Evolutionary conservation across 2,797 vertebrate species (phyloP).

Genomic region (Protosalanx chinensis): DNA sequence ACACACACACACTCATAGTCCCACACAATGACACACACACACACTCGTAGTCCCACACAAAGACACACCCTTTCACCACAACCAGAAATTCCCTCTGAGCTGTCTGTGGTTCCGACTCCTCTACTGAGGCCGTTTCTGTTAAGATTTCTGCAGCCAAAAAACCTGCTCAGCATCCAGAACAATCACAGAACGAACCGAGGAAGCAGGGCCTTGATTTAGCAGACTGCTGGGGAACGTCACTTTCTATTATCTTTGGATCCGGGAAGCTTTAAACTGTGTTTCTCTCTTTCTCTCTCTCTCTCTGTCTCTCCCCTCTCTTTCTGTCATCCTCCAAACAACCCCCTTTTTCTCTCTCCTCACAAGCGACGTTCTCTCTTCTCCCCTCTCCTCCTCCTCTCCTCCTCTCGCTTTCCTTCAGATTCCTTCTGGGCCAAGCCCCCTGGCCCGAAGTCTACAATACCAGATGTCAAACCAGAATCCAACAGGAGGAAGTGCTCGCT

Average conservation of each 20-base stretch:
- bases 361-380: background rate
- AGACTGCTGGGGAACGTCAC: conserved; percentile 62
- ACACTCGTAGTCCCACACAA: background rate
- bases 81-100: conserved; percentile 11
- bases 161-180: conserved; percentile 63
- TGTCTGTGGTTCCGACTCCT: conserved; percentile 12
- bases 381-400: conserved; percentile 14
- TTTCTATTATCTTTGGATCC: conserved; percentile 65
- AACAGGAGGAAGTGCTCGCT: conserved; percentile 51
- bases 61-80: background rate
- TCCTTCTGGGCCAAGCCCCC: conserved; percentile 38
- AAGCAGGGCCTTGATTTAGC: conserved; percentile 67
- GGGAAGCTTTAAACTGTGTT: conserved; percentile 63
- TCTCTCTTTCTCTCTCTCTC: background rate
- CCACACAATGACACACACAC: background rate
- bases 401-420: conserved; percentile 36
- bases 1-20: background rate
- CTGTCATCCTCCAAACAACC: conserved; percentile 32
- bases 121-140: conserved; percentile 53
- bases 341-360: conserved; percentile 26
- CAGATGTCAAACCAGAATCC: conserved; percentile 62
- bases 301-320: conserved; percentile 39
- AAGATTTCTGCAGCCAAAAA: conserved; percentile 51
- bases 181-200: conserved; percentile 63
- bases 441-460: conserved; percentile 54